Base-by-base conservation (phyloP, 2,113 vertebrate species). In the Tylochromis polylepis region DNA sequence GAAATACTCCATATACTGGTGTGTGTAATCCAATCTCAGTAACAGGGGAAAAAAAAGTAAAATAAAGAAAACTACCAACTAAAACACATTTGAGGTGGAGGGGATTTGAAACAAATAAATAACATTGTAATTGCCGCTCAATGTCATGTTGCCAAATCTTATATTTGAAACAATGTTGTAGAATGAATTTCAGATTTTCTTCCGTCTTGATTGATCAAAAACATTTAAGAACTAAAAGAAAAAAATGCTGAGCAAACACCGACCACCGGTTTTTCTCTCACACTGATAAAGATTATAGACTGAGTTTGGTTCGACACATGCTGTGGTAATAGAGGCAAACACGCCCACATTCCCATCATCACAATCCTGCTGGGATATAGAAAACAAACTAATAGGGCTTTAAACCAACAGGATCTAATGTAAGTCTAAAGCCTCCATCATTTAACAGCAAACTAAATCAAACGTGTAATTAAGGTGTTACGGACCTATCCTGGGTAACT, bases 401-500 rank as follows among this genome's bases (percentile, higher is more conserved):
- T 60, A 18, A 41, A 38, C 15, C 3, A n/a, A 3, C 14, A 20
- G 0, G 8, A 38, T 16, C 10, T 4, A 29, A 24, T 1, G 18
- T 20, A 10, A 15, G 14, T 27, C 5, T 55, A 29, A 15, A 8
- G 6, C 10, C 6, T 22, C 8, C 5, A 4, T 3, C 27, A 20
- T 56, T 16, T 79, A 58, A 38, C 15, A 20, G n/a, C 1, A 36
- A 55, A 22, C 18, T 11, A 49, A 46, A 46, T 27, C 38, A 46
- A 72, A 72, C 22, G 9, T 27, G 67, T 11, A 72, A 72, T 18
- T 31, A 43, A 29, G 8, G 12, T 55, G 20, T 22, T 41, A 53
- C 81, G 43, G 15, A 89, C 88, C 88, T 87, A 55, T 49, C 11
- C 53, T 70, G 43, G 43, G 53, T 79, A 87, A 34, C 36, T 85